These are phyloP conservation scores for Dendrolimus kikuchii DNA, from an alignment of 1,140 invertebrate species.

Conservation along the genomic window DNA sequence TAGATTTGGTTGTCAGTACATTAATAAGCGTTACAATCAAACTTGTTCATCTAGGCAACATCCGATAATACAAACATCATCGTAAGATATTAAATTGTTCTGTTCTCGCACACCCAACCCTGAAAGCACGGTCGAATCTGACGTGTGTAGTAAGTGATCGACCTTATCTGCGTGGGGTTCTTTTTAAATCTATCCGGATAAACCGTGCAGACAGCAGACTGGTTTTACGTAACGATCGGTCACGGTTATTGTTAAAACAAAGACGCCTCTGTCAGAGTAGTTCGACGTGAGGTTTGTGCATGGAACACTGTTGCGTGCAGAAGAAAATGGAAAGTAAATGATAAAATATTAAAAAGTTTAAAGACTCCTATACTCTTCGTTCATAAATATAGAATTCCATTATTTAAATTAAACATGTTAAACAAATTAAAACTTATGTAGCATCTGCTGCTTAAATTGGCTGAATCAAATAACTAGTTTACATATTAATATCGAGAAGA, in stretches of 20 bases:
- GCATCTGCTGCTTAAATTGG: constrained; percentile 8
- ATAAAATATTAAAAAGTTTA: too few relatives aligned
- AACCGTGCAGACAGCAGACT: constrained; percentile 6
- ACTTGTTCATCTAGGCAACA: constrained; percentile 10
- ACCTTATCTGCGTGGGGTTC: constrained; percentile 26
- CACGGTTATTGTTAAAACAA: constrained; percentile 4
- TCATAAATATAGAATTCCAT: too few relatives aligned
- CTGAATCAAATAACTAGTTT: constrained; percentile 10
- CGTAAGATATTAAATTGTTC: constrained; percentile 23
- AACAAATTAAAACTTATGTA: constrained; percentile 7
- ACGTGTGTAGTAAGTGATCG: constrained; percentile 13
- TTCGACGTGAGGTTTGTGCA: constrained; percentile 3
- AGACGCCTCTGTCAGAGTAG: constrained; percentile 5
- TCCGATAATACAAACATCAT: constrained; percentile 13
- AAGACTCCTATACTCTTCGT: too few relatives aligned
- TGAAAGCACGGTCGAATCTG: constrained; percentile 28
- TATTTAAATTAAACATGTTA: too few relatives aligned
- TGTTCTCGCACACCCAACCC: constrained; percentile 17
- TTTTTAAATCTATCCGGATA: constrained; percentile 29
- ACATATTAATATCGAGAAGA: constrained; percentile 8
- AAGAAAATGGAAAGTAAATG: constrained; percentile 7
- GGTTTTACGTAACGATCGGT: constrained; percentile 10
- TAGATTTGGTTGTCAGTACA: not conserved
- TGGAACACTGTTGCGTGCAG: constrained; percentile 5
- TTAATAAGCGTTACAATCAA: not conserved